Conservation (phyloP, 2,113 vertebrate genomes). For the Seriola quinqueradiata region DNA sequence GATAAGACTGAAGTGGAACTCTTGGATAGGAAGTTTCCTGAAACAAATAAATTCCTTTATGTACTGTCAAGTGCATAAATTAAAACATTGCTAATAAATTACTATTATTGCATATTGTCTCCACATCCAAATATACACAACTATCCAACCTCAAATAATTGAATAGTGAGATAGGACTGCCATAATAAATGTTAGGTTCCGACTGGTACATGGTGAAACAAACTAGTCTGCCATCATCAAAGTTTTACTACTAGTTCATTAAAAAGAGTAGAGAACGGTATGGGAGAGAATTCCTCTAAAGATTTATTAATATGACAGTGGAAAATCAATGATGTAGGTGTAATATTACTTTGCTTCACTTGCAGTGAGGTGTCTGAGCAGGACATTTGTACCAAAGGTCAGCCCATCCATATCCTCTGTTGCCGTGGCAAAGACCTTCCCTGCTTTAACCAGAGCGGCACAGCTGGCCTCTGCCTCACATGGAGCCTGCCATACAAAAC, state of each 20-base stretch:
- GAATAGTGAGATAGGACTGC: background rate
- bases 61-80: background rate
- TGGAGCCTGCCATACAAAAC: slow-evolving; percentile 83
- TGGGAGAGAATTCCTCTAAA: too few relatives aligned
- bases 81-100: background rate
- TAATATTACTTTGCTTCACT: slow-evolving; percentile 92
- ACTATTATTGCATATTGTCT: background rate
- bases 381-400: slow-evolving; percentile 93
- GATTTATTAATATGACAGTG: background rate
- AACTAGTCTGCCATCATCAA: too few relatives aligned
- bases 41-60: background rate
- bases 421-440: slow-evolving; percentile 93
- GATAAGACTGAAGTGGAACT: slow-evolving; percentile 91
- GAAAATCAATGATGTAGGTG: accelerated
- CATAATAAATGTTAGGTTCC: background rate
- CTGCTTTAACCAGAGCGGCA: slow-evolving; percentile 88
- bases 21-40: slow-evolving; percentile 96
- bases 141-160: background rate
- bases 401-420: slow-evolving; percentile 98
- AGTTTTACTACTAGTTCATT: too few relatives aligned
- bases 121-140: background rate
- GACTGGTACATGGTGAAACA: too few relatives aligned
- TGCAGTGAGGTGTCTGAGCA: slow-evolving; percentile 94
- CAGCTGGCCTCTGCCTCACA: slow-evolving; percentile 97
- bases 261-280: too few relatives aligned